Base-by-base conservation (phyloP, 2,797 vertebrate genomes). In the Galaxias olidus region DNA sequence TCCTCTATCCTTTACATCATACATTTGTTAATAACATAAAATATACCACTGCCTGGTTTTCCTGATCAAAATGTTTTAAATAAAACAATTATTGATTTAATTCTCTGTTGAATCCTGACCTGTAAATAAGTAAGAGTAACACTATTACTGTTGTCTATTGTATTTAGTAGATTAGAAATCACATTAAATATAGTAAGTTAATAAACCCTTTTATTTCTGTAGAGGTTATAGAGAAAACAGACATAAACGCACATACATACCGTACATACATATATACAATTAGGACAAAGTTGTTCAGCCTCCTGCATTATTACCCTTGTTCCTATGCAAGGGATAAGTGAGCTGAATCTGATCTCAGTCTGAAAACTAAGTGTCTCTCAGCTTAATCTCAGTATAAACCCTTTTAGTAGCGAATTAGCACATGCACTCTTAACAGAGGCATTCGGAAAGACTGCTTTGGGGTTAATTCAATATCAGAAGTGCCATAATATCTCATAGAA, bases 131-230 rank as follows among this genome's bases (percentile, higher is more conserved):
- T 30, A 30, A 30, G 6, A 6, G 30, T 30, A 30, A 30, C 30
- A 30, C 30, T 3, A 6, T 6, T 3, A 6, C 6, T 30, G 30
- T 3, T 30, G 30, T 30, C 30, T 30, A 30, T 30, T 30, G 30
- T 30, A 30, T 30, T 53, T 54, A 19, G 18, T 17, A 12, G 12
- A 19, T 54, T 19, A 72, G 0, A 68, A 15, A 64, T 64, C 9
- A 12, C 76, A 80, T 15, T 84, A 86, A 88, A 30, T 30, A 30
- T 30, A 30, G 30, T 57, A 77, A 17, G 84, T 91, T 91, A 92
- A 91, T 91, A 93, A 93, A 93, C 90, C 86, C 78, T 88, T 93
- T 93, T 93, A 92, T 93, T 90, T 90, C 77, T 85, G 86, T 90
- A 89, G 90, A 87, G 89, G 88, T 93, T 93, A 92, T 92, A 92